Percentiles rank a stretch among this genome's conserved stretches.
Evolutionary conservation across 30 jellyfish, hydroid and myxozoan species (phyloP).

Genomic region (Morbakka virulenta): DNA sequence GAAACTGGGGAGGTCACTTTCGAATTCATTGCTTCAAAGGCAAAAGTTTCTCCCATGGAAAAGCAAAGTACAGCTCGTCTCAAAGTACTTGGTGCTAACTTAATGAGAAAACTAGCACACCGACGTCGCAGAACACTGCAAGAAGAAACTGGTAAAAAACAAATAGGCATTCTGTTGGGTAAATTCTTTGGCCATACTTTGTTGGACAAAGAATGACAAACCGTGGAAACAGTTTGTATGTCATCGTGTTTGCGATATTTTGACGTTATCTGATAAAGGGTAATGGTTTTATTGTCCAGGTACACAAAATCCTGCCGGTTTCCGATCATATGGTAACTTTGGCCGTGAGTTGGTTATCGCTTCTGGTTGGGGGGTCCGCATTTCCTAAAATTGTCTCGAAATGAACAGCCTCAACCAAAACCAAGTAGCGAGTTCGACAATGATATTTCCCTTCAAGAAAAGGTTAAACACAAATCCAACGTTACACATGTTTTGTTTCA

Average conservation of each 20-base stretch:
- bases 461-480: slow-evolving; percentile 5
- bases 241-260: slow-evolving; percentile 1
- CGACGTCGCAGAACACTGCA: not conserved
- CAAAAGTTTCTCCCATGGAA: slow-evolving; percentile 56
- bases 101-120: slow-evolving; percentile 20
- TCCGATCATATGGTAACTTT: slow-evolving; percentile 3
- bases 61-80: slow-evolving; percentile 39
- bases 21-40: slow-evolving; percentile 43
- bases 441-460: not conserved
- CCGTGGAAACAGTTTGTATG: slow-evolving; percentile 37
- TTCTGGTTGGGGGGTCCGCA: slow-evolving; percentile 54
- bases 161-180: no score
- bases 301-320: slow-evolving; percentile 15
- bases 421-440: no score
- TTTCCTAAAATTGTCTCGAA: not conserved
- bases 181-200: slow-evolving; percentile 9
- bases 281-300: slow-evolving; percentile 31
- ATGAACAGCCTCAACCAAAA: not conserved
- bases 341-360: not conserved
- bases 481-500: slow-evolving; percentile 20
- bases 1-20: slow-evolving; percentile 45
- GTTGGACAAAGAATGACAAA: slow-evolving; percentile 20
- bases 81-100: slow-evolving; percentile 25
- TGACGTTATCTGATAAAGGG: not conserved
- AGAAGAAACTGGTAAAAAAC: not conserved